Evolutionary conservation across 1,140 invertebrate species (phyloP), one percentile per base, ranked within the genome.

Genomic region (Dryas iulia): DNA sequence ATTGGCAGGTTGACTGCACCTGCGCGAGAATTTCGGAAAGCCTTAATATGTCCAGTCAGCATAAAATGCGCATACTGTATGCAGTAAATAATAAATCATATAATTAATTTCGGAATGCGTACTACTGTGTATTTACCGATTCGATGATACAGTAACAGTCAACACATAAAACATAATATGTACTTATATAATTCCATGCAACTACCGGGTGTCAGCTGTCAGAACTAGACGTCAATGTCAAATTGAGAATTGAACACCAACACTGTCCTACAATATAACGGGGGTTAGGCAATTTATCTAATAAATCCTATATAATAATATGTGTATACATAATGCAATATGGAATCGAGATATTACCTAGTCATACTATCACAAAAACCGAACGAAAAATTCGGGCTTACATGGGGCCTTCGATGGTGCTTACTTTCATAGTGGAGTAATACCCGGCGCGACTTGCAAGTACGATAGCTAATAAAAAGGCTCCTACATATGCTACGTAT

Each of bases 381-480:
- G 71, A 30, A 58, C 18, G 33, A 74, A 8, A 6, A 59, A 63
- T 8, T 59, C 61, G 56, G 56, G 35, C 54, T 78, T 91, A 96
- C 94, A 96, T 95, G 24, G 96, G 95, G 68, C 96, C 96, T 83
- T 97, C 96, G 81, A 97, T 97, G 63, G 94, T 92, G 93, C 96
- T 97, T 39, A 97, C 95, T 93, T 97, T 98, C 94, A 98, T 97
- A 58, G 95, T 95, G 92, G 95, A 97, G 90, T 97, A 98, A 90
- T 97, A 98, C 73, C 97, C 92, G 79, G 96, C 95, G 76, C 97
- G 95, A 66, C 94, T 94, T 63, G 97, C 93, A 54, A 97, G 94
- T 47, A 96, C 84, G 18, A 96, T 79, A 11, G 96, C 94, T 61
- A 97, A 79, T 10, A 98, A 74, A 91, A 97, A 97, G 71, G 95